phyloP scores from a whole-genome alignment of 2,888 invertebrate genomes.

The Ophraella communa region DNA sequence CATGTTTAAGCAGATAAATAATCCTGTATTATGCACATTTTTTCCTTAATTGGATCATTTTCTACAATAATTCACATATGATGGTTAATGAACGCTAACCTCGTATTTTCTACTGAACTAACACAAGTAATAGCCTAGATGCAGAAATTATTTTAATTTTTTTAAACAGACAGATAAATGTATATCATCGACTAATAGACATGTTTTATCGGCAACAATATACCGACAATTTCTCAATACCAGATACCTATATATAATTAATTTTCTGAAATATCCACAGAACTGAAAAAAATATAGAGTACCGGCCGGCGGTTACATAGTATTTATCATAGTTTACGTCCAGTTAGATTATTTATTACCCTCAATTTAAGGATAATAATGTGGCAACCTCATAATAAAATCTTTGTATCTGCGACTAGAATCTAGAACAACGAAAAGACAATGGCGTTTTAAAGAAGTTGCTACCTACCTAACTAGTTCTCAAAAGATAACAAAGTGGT shows the following conservation, averaged over 20 bases:
- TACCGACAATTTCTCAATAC: constrained; percentile 21
- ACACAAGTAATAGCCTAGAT: background rate
- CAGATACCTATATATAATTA: constrained; percentile 26
- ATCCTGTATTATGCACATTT: too few species aligned
- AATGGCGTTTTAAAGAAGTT: constrained; percentile 25
- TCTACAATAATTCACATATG: too few species aligned
- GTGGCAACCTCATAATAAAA: constrained; percentile 26
- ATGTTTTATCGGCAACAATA: constrained; percentile 3
- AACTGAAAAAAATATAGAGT: constrained; percentile 20
- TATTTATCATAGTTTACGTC: constrained; percentile 31
- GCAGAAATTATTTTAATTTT: background rate
- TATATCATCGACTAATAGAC: constrained; percentile 8
- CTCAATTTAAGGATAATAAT: constrained; percentile 30
- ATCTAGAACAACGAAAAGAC: constrained; percentile 26
- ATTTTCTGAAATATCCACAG: constrained; percentile 26
- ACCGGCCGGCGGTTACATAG: constrained; percentile 21
- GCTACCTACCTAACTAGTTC: constrained; percentile 19
- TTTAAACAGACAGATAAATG: background rate
- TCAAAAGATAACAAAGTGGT: constrained; percentile 9
- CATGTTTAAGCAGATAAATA: too few species aligned
- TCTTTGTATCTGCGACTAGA: constrained; percentile 23
- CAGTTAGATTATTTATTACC: constrained; percentile 25
- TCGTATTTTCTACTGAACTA: too few species aligned
- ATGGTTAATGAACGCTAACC: too few species aligned
- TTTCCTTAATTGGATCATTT: too few species aligned